phyloP scores from a whole-genome alignment of 2,888 invertebrate genomes.

The Andrena haemorrhoa region DNA sequence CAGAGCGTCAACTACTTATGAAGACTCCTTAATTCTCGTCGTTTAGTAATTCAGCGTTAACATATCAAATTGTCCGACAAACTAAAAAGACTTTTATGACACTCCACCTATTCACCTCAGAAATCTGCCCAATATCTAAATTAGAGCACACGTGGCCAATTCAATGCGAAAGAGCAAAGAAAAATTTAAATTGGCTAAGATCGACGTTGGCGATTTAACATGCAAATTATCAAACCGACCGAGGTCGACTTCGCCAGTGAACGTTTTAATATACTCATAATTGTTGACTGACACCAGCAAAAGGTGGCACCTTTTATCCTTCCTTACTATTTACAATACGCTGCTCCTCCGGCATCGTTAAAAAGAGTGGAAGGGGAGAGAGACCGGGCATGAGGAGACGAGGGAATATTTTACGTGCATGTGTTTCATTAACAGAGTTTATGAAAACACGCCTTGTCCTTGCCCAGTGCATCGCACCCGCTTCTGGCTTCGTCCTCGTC shows the following conservation, averaged over 20 bases:
- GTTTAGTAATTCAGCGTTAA: no score
- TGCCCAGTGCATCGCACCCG: slow-evolving; percentile 71
- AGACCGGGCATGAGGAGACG: background rate
- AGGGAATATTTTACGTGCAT: slow-evolving; percentile 49
- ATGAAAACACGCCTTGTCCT: slow-evolving; percentile 73
- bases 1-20: no score
- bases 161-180: no score
- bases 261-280: background rate
- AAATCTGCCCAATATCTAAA: no score
- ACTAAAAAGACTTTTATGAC: no score
- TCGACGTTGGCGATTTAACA: no score
- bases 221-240: no score
- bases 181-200: no score
- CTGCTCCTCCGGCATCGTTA: background rate
- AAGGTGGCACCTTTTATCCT: background rate
- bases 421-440: slow-evolving; percentile 70
- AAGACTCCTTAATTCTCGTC: no score
- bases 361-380: background rate
- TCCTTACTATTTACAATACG: background rate
- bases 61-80: no score
- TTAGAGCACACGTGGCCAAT: no score
- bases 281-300: background rate
- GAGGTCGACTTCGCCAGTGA: background rate
- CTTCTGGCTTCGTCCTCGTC: slow-evolving; percentile 48
- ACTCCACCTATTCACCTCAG: no score